Conservation (phyloP, 1,140 invertebrate species). For the Ips nitidus region DNA sequence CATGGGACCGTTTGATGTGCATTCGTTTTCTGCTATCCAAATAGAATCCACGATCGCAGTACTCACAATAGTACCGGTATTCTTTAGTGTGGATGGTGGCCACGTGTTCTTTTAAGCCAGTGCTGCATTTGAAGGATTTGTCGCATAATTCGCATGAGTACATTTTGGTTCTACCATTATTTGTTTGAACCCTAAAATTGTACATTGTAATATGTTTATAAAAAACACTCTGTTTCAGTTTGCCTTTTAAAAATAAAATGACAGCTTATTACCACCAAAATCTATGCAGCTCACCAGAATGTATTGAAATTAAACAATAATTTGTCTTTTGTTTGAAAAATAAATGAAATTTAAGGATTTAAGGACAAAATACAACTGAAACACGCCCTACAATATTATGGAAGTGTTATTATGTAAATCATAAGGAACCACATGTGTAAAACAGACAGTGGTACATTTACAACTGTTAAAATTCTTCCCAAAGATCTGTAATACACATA, state of each 20-base stretch:
- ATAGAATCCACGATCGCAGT: constrained; percentile 25
- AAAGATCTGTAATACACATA: no score
- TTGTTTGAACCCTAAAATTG: constrained; percentile 1
- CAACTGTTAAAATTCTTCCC: not conserved
- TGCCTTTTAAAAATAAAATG: not conserved
- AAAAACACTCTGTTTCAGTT: constrained; percentile 1
- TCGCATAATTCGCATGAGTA: constrained; percentile 3
- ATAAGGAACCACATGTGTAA: not conserved
- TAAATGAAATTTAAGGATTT: not conserved
- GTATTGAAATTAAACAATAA: constrained; percentile 1
- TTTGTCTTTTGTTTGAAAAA: not conserved
- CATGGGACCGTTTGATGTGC: constrained; percentile 20
- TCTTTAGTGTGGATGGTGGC: constrained; percentile 25
- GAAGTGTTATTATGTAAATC: no score
- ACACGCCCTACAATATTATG: no score
- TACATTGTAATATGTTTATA: not conserved
- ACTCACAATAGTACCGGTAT: constrained; percentile 26
- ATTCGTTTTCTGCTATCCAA: constrained; percentile 22
- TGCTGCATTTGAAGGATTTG: constrained; percentile 19
- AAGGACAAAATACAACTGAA: not conserved
- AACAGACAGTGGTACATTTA: not conserved
- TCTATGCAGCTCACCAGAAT: not conserved
- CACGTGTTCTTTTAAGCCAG: constrained; percentile 21
- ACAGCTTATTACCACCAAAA: not conserved
- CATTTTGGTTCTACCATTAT: constrained; percentile 15